These are phyloP conservation scores for Heliornis fulica DNA, from an alignment of 2,113 vertebrate species.

Conservation along the genomic window DNA sequence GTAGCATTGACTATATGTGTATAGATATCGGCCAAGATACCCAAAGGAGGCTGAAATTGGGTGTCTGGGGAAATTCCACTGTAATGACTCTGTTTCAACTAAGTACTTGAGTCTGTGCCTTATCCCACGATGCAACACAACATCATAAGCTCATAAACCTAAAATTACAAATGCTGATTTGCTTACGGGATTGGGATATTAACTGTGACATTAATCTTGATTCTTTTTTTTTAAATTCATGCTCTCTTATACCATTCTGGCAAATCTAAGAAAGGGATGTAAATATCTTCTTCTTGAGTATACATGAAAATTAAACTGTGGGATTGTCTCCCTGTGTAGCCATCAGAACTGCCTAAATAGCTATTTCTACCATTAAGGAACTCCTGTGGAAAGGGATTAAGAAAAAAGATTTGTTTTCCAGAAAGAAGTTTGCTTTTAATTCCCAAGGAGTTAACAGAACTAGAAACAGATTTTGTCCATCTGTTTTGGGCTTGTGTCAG, in stretches of 20 bases:
- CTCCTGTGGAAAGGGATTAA: background rate
- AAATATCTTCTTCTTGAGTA: background rate
- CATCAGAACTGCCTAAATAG: background rate
- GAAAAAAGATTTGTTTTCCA: background rate
- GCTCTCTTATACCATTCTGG: background rate
- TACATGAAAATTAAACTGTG: background rate
- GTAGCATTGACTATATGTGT: background rate
- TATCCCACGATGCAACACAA: background rate
- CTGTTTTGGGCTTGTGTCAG: background rate
- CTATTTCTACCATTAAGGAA: background rate
- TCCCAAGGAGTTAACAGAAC: background rate
- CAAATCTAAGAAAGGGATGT: background rate
- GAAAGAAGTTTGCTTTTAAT: background rate
- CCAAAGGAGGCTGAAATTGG: background rate
- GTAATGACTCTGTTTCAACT: background rate
- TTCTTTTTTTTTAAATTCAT: background rate
- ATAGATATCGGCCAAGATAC: background rate
- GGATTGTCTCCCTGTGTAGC: background rate
- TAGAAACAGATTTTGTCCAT: background rate
- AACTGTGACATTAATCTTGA: background rate
- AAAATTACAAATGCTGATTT: background rate
- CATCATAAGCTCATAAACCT: background rate
- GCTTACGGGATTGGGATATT: background rate
- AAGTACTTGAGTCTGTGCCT: background rate
- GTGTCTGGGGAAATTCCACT: background rate